phyloP scores from a whole-genome alignment of 2,113 vertebrate species.

The Mugil cephalus region DNA sequence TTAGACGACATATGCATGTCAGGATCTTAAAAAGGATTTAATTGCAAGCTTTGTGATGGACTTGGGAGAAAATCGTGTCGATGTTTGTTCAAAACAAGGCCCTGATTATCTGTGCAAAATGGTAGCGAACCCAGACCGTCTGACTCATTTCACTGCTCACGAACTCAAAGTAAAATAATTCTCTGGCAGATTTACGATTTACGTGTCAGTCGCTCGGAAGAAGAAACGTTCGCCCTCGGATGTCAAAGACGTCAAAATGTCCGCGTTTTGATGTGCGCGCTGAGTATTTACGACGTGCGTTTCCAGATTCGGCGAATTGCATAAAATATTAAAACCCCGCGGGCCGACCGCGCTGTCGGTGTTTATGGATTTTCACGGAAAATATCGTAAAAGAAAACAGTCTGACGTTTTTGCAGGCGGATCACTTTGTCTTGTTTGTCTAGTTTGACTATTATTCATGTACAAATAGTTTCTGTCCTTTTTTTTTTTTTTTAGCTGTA shows the following conservation, averaged over 20 bases:
- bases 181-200: constrained; percentile 15
- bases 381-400: constrained; percentile 50
- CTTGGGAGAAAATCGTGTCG: too few relatives aligned
- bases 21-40: too few relatives aligned
- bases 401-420: constrained; percentile 47
- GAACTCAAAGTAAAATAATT: too few relatives aligned
- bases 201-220: neutral
- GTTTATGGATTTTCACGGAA: constrained; percentile 64
- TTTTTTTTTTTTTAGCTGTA: neutral
- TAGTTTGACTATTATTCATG: constrained; percentile 41
- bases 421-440: constrained; percentile 32
- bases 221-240: constrained; percentile 8
- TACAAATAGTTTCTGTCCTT: constrained; percentile 53
- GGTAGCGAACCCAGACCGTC: too few relatives aligned
- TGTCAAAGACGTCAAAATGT: constrained; percentile 9
- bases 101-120: too few relatives aligned
- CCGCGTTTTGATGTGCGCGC: constrained; percentile 12
- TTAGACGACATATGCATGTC: too few relatives aligned
- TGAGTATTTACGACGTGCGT: constrained; percentile 57
- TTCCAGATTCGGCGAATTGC: constrained; percentile 48
- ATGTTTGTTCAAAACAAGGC: too few relatives aligned
- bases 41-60: too few relatives aligned
- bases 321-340: constrained; percentile 34
- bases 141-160: too few relatives aligned
- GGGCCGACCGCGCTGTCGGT: constrained; percentile 11